Evolutionary conservation across 2,797 vertebrate species (phyloP), one percentile per base, ranked within the genome.

Genomic region (Microctenopoma stevenorrisi): DNA sequence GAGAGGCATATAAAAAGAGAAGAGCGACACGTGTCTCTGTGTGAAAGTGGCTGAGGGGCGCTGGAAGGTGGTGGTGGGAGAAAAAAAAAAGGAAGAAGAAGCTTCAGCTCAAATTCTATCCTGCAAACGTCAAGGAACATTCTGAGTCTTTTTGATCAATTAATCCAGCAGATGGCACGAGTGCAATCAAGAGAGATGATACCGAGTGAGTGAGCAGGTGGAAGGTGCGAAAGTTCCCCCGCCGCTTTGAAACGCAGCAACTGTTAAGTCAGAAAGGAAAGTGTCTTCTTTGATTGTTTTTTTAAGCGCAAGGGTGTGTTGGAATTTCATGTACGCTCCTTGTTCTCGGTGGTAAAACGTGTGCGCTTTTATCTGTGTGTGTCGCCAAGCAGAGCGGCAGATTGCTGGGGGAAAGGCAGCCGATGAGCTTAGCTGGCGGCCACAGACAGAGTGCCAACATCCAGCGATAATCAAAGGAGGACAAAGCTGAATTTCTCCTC

Each of bases 121-220:
- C 83, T 57, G 72, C 82, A 74, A 85, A 86, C 81, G 83, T 79
- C 66, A 80, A 83, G 81, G 79, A 91, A 84, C 78, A 91, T 90
- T 86, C 85, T 0, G 30, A 53, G 79, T 42, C 86, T 92, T 93
- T 93, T 90, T 93, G 90, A 94, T 94, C 91, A 93, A 88, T 92
- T 93, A 86, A 89, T 91, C 81, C 65, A 79, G 86, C 91, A 93
- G 88, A 90, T 90, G 88, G 90, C 82, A 81, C 12, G 40, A 70
- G 71, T 33, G 68, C 78, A 83, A 83, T 81, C 77, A 78, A 70
- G 70, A 82, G 78, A 75, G 80, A 82, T 73, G 77, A 84, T 50
- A 68, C 70, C 35, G 82, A 82, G 78, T 9, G 80, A 77, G 72
- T 44, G 76, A 84, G 83, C 80, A 87, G 85, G 85, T 86, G 86